These are phyloP conservation scores for Callyntrura sp. DNA, from an alignment of 2,888 invertebrate species.

Conservation along the genomic window DNA sequence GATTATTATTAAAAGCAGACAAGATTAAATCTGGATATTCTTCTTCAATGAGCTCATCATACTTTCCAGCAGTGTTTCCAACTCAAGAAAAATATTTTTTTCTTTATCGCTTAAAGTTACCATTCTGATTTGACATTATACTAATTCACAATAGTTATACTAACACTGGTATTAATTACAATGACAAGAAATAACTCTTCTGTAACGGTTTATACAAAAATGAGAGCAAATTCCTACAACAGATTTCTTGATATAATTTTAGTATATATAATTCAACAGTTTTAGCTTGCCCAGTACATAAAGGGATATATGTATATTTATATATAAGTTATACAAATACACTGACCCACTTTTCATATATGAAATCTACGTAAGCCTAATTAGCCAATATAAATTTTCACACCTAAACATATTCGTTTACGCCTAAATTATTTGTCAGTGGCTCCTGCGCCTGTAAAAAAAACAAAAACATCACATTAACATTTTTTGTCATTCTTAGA, in stretches of 20 bases:
- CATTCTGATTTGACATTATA: no score
- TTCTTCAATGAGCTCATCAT: constrained; percentile 67
- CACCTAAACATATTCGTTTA: constrained; percentile 82
- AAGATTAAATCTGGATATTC: constrained; percentile 15
- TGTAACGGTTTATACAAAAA: constrained; percentile 47
- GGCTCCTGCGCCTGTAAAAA: constrained; percentile 92
- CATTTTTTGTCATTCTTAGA: no score
- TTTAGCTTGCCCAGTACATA: constrained; percentile 19
- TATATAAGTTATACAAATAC: not conserved
- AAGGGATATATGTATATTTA: no score
- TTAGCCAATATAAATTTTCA: constrained; percentile 24
- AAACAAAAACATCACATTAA: constrained; percentile 84
- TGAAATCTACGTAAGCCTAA: constrained; percentile 10
- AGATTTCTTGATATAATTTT: no score
- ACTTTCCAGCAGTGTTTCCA: constrained; percentile 73
- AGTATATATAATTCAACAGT: not conserved
- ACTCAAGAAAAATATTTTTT: constrained; percentile 64
- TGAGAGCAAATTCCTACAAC: no score
- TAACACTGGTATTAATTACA: no score
- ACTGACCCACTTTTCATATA: not conserved
- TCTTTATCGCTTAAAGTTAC: constrained; percentile 6
- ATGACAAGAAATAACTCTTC: constrained; percentile 37
- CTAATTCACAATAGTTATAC: constrained; percentile 32
- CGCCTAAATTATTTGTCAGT: constrained; percentile 87
- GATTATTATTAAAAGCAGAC: not conserved